These are phyloP conservation scores for Drosophila affinis DNA, from an alignment of 2,888 invertebrate species.

Conservation along the genomic window DNA sequence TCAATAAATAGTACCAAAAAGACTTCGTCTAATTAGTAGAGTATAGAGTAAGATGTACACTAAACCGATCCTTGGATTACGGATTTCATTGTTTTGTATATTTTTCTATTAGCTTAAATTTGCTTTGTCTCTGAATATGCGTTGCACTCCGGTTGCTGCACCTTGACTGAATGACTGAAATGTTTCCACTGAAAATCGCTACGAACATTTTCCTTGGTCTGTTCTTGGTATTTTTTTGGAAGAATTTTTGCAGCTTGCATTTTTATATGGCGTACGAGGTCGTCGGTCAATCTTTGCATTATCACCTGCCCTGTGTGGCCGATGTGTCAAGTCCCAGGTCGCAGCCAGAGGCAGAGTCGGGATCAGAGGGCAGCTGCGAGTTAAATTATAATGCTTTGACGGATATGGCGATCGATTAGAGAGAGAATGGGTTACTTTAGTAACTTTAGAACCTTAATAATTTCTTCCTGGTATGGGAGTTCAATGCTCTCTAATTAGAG, in stretches of 20 bases:
- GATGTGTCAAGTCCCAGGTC: constrained; percentile 14
- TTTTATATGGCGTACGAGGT: constrained; percentile 28
- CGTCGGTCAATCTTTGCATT: background rate
- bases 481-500: background rate
- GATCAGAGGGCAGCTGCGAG: constrained; percentile 28
- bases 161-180: constrained; percentile 14
- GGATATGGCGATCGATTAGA: constrained; percentile 4
- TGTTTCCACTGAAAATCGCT: constrained; percentile 23
- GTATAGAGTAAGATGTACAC: background rate
- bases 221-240: constrained; percentile 28
- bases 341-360: background rate
- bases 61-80: background rate
- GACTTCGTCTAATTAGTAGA: too few relatives aligned
- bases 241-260: constrained; percentile 32
- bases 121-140: background rate
- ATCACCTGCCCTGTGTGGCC: constrained; percentile 27
- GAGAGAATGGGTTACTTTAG: background rate
- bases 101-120: background rate
- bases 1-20: too few relatives aligned
- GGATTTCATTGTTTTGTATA: background rate
- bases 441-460: background rate
- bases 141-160: background rate
- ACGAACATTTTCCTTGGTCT: constrained; percentile 5
- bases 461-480: background rate
- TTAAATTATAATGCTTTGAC: constrained; percentile 12